phyloP scores from a whole-genome alignment of 2,888 invertebrate species.

The Camponotus fellah region DNA sequence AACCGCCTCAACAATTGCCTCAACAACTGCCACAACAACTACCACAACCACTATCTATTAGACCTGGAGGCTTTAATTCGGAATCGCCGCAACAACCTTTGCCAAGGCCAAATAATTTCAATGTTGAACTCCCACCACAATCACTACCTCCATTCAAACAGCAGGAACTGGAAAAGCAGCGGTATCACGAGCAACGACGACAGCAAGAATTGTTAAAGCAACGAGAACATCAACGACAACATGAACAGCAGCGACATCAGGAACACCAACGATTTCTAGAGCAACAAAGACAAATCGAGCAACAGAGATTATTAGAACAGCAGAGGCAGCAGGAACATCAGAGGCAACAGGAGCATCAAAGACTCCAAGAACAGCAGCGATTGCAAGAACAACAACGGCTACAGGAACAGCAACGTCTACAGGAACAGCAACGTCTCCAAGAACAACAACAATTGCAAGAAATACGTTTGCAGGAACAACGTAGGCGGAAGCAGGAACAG shows the following conservation, averaged over 20 bases:
- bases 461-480: slow-evolving; percentile 80
- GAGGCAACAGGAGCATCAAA: slow-evolving; percentile 80
- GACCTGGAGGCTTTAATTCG: slow-evolving; percentile 38
- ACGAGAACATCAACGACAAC: slow-evolving; percentile 77
- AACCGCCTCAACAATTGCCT: slow-evolving; percentile 58
- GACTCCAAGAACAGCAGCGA: slow-evolving; percentile 79
- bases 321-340: slow-evolving; percentile 78
- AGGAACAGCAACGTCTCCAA: slow-evolving; percentile 78
- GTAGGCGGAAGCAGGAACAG: slow-evolving; percentile 76
- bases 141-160: slow-evolving; percentile 69
- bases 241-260: slow-evolving; percentile 81
- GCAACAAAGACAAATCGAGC: slow-evolving; percentile 78
- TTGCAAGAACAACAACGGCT: slow-evolving; percentile 76
- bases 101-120: slow-evolving; percentile 32
- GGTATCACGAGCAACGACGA: slow-evolving; percentile 79
- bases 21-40: slow-evolving; percentile 68
- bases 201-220: slow-evolving; percentile 83
- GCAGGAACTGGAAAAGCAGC: slow-evolving; percentile 79
- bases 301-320: slow-evolving; percentile 75
- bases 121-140: slow-evolving; percentile 62
- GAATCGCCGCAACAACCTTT: slow-evolving; percentile 64
- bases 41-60: slow-evolving; percentile 47
- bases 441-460: slow-evolving; percentile 78
- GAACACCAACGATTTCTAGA: slow-evolving; percentile 78
- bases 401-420: slow-evolving; percentile 75